A percentile compares a stretch with the other conserved stretches of the same genome.
Conservation (phyloP, 2,113 vertebrate species). For the Vombatus ursinus region DNA sequence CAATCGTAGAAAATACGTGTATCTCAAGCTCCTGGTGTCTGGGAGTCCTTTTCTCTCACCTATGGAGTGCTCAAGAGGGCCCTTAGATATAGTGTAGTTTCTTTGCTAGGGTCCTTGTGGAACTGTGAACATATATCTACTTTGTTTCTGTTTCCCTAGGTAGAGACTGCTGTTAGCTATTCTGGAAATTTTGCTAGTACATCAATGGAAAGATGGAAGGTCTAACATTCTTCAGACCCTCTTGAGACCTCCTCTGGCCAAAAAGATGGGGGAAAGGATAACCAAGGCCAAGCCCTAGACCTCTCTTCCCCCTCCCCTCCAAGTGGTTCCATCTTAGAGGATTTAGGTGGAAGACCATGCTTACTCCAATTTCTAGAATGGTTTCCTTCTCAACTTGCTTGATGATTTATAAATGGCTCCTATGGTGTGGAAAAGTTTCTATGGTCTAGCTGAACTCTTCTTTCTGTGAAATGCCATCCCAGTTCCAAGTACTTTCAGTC, state of each 20-base stretch:
- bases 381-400: not conserved
- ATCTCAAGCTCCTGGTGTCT: not conserved
- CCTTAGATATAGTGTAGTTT: not conserved
- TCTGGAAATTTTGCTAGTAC: not conserved
- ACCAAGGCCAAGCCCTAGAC: not conserved
- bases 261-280: not conserved
- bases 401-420: not conserved
- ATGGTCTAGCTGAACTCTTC: not conserved
- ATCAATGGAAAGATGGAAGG: not conserved
- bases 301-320: not conserved
- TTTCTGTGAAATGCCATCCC: not conserved
- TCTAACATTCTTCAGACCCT: not conserved
- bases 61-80: not conserved
- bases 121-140: not conserved
- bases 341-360: not conserved
- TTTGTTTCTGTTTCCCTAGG: not conserved
- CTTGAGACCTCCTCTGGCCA: not conserved
- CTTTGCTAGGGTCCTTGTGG: not conserved
- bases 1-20: not conserved
- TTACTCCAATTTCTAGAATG: not conserved
- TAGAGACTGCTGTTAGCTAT: not conserved
- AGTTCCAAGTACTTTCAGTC: not conserved
- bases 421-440: not conserved
- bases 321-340: not conserved
- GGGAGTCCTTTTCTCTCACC: not conserved